Evolutionary conservation across 2,888 invertebrate species (phyloP), one percentile per base, ranked within the genome.

Genomic region (Lithophane semibrunnea): DNA sequence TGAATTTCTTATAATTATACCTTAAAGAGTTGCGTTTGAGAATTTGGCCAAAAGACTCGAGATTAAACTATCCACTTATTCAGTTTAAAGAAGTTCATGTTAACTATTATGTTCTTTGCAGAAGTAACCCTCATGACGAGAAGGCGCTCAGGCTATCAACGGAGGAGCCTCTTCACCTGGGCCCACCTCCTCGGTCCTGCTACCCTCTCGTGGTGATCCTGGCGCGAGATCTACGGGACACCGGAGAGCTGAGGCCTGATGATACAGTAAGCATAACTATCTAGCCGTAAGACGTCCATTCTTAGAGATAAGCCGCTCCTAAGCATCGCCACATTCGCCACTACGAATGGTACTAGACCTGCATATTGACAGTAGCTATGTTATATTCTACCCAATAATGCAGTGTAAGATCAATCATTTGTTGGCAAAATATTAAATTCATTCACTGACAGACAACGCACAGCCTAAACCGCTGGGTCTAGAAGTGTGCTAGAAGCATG

Each of bases 161-260:
- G 65, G 97, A 97, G 7, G 97, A 97, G 76, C 96, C 97, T 18
- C 94, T 98, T 58, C 97, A 97, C 89, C 95, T 98, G 79, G 98
- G 98, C 10, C 97, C 98, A 0, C 98, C 98, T 73, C 98, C 98
- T 0, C 96, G 98, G 82, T 97, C 97, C 85, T 98, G 98, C 92
- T 98, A 98, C 93, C 98, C 98, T 4, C 96, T 98, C 67, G 98
- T 98, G 56, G 98, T 98, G 86, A 97, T 98, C 84, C 96, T 98
- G 70, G 97, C 98, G 65, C 95, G 98, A 37, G 97, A 97, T 90
- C 97, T 97, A 85, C 88, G 94, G 68, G 98, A 98, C 89, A 97
- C 97, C 0, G 94, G 94, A 1, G 97, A 96, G 72, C 93, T 97
- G 60, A 97, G 98, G 94, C 98, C 98, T n/a, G 98, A 98, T 91